phyloP scores from a whole-genome alignment of 2,113 vertebrate genomes.

The Chunga burmeisteri region DNA sequence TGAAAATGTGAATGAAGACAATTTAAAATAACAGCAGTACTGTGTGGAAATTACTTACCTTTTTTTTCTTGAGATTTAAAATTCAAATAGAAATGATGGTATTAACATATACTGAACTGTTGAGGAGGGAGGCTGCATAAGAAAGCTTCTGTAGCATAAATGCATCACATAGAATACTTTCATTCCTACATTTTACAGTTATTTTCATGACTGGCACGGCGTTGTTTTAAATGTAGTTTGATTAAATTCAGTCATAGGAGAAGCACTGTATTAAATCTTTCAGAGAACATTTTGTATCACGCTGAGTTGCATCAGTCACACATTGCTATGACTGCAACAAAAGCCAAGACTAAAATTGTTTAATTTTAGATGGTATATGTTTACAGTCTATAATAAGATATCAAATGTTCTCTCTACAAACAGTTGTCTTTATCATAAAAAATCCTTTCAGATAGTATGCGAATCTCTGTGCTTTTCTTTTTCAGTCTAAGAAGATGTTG shows the following conservation, averaged over 20 bases:
- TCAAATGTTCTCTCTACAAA: conserved; percentile 23
- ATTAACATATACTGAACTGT: neutral
- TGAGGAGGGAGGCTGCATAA: neutral
- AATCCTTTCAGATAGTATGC: neutral
- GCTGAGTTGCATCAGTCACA: conserved; percentile 3
- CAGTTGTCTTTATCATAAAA: conserved; percentile 16
- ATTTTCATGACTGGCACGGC: neutral
- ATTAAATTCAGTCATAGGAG: neutral
- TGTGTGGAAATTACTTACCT: neutral
- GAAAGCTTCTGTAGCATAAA: neutral
- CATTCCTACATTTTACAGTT: neutral
- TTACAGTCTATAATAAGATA: conserved; percentile 25
- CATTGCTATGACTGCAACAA: neutral
- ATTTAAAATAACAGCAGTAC: conserved; percentile 8
- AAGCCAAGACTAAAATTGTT: conserved; percentile 19
- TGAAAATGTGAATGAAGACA: neutral
- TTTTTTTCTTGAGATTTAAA: neutral
- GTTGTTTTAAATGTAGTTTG: conserved; percentile 13
- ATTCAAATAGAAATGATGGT: neutral
- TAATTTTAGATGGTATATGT: conserved; percentile 34
- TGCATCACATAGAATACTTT: neutral
- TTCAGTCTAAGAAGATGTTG: neutral
- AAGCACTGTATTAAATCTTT: conserved; percentile 8
- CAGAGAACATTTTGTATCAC: conserved; percentile 7
- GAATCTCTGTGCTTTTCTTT: neutral